A percentile compares a stretch with the other conserved stretches of the same genome.
These are phyloP conservation scores for Drosophila niveifrons DNA, from an alignment of 2,888 invertebrate species.

Conservation along the genomic window DNA sequence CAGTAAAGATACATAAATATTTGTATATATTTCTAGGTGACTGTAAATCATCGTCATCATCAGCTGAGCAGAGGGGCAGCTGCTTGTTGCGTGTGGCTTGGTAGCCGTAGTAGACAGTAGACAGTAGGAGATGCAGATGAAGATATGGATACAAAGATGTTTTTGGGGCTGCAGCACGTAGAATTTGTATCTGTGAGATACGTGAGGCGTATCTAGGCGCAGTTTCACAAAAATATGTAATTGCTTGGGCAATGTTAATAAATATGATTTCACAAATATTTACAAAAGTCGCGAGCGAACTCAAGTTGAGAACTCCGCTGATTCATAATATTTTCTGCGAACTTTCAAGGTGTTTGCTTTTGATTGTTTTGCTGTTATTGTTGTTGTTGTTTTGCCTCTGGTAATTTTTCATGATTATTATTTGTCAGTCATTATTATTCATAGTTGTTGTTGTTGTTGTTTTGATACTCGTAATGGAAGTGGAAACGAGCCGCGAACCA, in stretches of 20 bases:
- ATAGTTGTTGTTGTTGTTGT: constrained; percentile 50
- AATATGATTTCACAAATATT: constrained; percentile 50
- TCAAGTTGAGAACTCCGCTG: constrained; percentile 27
- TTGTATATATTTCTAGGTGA: constrained; percentile 39
- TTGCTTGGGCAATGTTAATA: constrained; percentile 19
- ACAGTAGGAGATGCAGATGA: constrained; percentile 44
- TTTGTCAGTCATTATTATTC: constrained; percentile 62
- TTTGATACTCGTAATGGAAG: constrained; percentile 61
- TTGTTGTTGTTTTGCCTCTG: constrained; percentile 52
- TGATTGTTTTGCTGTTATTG: constrained; percentile 50
- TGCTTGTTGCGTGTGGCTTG: neutral
- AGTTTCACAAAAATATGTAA: constrained; percentile 24
- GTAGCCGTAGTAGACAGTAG: constrained; percentile 10
- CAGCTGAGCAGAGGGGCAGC: constrained; percentile 2
- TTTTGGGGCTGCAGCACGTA: constrained; percentile 38
- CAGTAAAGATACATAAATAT: constrained; percentile 48
- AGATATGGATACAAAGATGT: constrained; percentile 42
- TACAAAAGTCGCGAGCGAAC: constrained; percentile 20
- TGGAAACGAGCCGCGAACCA: constrained; percentile 66
- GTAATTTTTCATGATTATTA: constrained; percentile 71
- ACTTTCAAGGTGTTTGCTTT: constrained; percentile 63
- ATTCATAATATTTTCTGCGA: constrained; percentile 66
- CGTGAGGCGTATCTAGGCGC: constrained; percentile 21
- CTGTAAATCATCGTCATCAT: constrained; percentile 45
- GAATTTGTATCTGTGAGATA: constrained; percentile 38